Percentiles rank a stretch among this genome's conserved stretches.
These are phyloP conservation scores for Coptotermes formosanus DNA, from an alignment of 1,140 invertebrate species.

Conservation along the genomic window DNA sequence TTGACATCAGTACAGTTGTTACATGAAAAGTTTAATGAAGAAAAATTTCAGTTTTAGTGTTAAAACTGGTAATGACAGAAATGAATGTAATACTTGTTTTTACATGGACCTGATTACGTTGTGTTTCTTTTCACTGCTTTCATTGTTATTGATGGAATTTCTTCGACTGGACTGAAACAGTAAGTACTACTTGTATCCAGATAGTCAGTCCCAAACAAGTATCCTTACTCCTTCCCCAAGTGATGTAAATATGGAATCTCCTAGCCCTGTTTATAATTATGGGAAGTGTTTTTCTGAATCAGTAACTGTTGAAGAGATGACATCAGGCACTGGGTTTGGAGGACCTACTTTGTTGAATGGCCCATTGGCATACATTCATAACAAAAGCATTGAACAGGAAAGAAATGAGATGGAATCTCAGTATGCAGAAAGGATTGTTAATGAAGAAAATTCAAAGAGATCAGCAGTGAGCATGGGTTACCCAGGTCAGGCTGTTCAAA, in stretches of 20 bases:
- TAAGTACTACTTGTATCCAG: conserved; percentile 47
- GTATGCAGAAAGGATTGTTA: conserved; percentile 41
- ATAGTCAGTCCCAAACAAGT: conserved; percentile 38
- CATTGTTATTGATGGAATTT: conserved; percentile 12
- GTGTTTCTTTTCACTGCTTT: background rate
- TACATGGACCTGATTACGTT: background rate
- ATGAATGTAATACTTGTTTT: background rate
- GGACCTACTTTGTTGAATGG: conserved; percentile 40
- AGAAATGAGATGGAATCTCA: background rate
- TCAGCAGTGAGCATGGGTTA: conserved; percentile 40
- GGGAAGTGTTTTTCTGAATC: background rate
- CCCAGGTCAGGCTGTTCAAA: conserved; percentile 56
- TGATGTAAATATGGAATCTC: conserved; percentile 55
- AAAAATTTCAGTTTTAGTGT: too few species aligned
- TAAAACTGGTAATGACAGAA: too few species aligned
- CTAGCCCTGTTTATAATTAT: conserved; percentile 43
- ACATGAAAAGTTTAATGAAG: too few species aligned
- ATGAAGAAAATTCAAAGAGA: conserved; percentile 43
- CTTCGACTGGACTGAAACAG: conserved; percentile 40
- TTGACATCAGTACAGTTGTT: too few species aligned
- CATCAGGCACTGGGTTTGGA: conserved; percentile 43
- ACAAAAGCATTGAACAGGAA: background rate
- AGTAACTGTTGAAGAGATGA: conserved; percentile 31
- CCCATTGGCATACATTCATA: conserved; percentile 10
- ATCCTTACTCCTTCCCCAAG: conserved; percentile 56